These are phyloP conservation scores for Endomychus coccineus DNA, from an alignment of 2,888 invertebrate genomes.

Conservation along the genomic window DNA sequence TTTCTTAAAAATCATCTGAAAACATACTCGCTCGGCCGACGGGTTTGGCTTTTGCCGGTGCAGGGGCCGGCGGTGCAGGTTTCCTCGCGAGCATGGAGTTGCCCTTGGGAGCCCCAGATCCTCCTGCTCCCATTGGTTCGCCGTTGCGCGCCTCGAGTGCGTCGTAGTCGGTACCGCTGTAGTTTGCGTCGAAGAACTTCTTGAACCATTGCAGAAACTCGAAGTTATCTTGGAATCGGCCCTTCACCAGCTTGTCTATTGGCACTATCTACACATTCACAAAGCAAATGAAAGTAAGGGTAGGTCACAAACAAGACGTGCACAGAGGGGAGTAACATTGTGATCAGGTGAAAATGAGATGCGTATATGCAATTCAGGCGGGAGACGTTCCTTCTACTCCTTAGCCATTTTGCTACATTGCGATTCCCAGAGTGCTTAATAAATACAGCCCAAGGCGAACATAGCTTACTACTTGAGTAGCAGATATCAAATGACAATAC, in stretches of 20 bases:
- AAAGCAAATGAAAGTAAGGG: slow-evolving; percentile 19
- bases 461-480: too few relatives aligned
- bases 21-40: slow-evolving; percentile 37
- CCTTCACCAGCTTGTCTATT: slow-evolving; percentile 92
- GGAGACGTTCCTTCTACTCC: too few relatives aligned
- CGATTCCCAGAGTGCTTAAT: too few relatives aligned
- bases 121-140: slow-evolving; percentile 75
- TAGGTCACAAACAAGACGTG: slow-evolving; percentile 1
- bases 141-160: slow-evolving; percentile 80
- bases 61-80: slow-evolving; percentile 29
- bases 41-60: slow-evolving; percentile 46
- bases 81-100: slow-evolving; percentile 45
- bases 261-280: slow-evolving; percentile 66
- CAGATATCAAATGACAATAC: too few relatives aligned
- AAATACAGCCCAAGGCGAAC: too few relatives aligned
- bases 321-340: too few relatives aligned
- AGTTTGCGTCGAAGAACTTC: slow-evolving; percentile 99
- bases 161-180: slow-evolving; percentile 90
- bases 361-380: too few relatives aligned
- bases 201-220: slow-evolving; percentile 99
- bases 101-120: slow-evolving; percentile 52
- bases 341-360: too few relatives aligned
- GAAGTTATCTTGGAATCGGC: slow-evolving; percentile 99
- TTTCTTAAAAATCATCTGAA: slow-evolving; percentile 3
- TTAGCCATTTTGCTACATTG: too few relatives aligned